These are phyloP conservation scores for Drosophila nebulosa DNA, from an alignment of 1,140 invertebrate species.

Conservation along the genomic window DNA sequence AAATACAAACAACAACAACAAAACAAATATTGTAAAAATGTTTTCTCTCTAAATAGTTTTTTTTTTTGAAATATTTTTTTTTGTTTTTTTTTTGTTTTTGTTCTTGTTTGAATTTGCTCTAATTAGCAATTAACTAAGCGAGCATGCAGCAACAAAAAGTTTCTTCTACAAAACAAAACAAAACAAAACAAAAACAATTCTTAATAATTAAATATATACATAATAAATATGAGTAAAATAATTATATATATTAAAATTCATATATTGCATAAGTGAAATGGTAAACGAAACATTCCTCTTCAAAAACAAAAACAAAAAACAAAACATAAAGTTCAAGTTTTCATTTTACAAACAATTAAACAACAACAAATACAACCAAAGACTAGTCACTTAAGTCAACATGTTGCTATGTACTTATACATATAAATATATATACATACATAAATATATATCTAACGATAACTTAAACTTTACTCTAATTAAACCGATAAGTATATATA, in stretches of 20 bases:
- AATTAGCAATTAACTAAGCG: slow-evolving; percentile 60
- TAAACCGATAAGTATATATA: slow-evolving; percentile 36
- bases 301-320: slow-evolving; percentile 30
- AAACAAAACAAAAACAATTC: slow-evolving; percentile 1
- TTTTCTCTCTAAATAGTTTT: slow-evolving; percentile 9
- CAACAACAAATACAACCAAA: slow-evolving; percentile 57
- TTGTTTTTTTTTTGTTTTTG: slow-evolving; percentile 6
- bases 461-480: slow-evolving; percentile 12
- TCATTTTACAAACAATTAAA: slow-evolving; percentile 38
- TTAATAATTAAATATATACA: slow-evolving; percentile 1
- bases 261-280: slow-evolving; percentile 14
- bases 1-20: slow-evolving; percentile 32
- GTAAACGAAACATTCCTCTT: slow-evolving; percentile 66
- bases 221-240: slow-evolving; percentile 2
- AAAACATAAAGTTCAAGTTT: slow-evolving; percentile 65
- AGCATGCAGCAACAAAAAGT: slow-evolving; percentile 52
- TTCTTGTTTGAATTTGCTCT: slow-evolving; percentile 45
- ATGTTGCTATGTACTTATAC: slow-evolving; percentile 71
- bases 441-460: background rate
- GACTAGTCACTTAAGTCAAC: slow-evolving; percentile 73
- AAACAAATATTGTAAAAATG: slow-evolving; percentile 36
- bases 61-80: background rate
- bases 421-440: slow-evolving; percentile 13
- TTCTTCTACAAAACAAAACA: slow-evolving; percentile 28
- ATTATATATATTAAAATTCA: background rate